Evolutionary conservation across 2,888 invertebrate species (phyloP), one percentile per base, ranked within the genome.

Genomic region (Standfussiana lucernea): DNA sequence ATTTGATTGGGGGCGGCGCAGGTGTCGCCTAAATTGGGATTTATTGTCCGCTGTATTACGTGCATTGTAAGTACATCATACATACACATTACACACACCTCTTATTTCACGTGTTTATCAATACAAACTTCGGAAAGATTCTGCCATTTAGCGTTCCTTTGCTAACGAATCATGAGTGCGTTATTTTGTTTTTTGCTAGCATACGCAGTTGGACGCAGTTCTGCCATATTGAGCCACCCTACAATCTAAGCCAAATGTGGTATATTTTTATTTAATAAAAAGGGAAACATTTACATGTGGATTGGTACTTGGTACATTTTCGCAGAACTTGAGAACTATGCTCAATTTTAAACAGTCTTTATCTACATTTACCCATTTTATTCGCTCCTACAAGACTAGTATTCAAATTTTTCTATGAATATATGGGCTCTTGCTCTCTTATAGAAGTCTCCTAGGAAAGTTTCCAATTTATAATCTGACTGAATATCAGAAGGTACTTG

Each of bases 1-100:
- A 90, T 82, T 90, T 93, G 89, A 93, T 93, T 93, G 91, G 88
- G 84, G 90, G 91, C 92, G 89, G 64, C 15, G 64, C 40, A 40
- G 64, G 89, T 89, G 87, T 82, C 89, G 80, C 86, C 79, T 88
- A 83, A 77, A 89, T 90, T 91, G 84, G 87, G 75, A 91, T 90
- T 90, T 91, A 90, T 91, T 90, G 87, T 85, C 85, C 86, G 82
- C 81, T 74, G 71, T 80, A 87, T 87, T 82, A 86, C 56, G 77
- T 80, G 79, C 75, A 83, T 84, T 88, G 80, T 69, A 45, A 62
- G 77, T 75, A 81, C 76, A 85, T 85, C 90, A 90, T 40, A n/a
- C 37, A 59, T 37, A 90, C 64, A n/a, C 37, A 59, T 37, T 37
- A n/a, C 24, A 62, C 91, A 91, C 91, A 90, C 86, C 78, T 79